Percentiles rank a stretch among this genome's conserved stretches.
Conservation (phyloP, 35 echinoderm and acorn worm genomes). For the Diadema setosum region DNA sequence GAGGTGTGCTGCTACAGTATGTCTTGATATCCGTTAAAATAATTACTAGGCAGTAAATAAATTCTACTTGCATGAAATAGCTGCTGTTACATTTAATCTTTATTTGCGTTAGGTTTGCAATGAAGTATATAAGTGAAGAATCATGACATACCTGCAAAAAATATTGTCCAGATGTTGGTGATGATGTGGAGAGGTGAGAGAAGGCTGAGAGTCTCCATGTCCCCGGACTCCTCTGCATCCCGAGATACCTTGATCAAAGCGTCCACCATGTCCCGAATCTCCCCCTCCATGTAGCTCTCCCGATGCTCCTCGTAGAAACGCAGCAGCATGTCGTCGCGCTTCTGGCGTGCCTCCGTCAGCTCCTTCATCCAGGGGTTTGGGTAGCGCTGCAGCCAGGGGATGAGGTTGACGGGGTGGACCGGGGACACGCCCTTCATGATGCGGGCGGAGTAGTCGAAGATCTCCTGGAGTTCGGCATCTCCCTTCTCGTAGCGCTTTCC, state of each 20-base stretch:
- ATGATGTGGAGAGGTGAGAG: constrained; percentile 91
- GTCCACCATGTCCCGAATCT: constrained; percentile 86
- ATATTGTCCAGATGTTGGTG: constrained; percentile 99
- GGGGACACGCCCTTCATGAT: constrained; percentile 94
- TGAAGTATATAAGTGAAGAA: not conserved
- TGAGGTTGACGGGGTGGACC: constrained; percentile 84
- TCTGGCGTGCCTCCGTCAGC: constrained; percentile 53
- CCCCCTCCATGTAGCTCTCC: constrained; percentile 66
- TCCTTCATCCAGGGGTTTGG: constrained; percentile 93
- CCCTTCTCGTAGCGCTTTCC: constrained; percentile 89
- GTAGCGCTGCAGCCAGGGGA: constrained; percentile 84
- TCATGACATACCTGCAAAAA: constrained; percentile 90
- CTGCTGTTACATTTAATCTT: no score
- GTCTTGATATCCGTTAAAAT: no score
- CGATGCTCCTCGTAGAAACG: constrained; percentile 79
- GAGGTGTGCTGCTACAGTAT: no score
- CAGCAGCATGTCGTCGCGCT: constrained; percentile 69
- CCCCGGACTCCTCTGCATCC: constrained; percentile 62
- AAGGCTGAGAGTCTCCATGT: constrained; percentile 46
- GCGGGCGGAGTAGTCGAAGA: constrained; percentile 78
- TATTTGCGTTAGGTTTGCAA: no score
- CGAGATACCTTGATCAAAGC: constrained; percentile 66
- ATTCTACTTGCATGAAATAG: no score
- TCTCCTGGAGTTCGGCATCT: constrained; percentile 80
- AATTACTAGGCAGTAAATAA: no score